Base-by-base conservation (phyloP, 2,888 invertebrate genomes). In the Acrocera orbiculus region DNA sequence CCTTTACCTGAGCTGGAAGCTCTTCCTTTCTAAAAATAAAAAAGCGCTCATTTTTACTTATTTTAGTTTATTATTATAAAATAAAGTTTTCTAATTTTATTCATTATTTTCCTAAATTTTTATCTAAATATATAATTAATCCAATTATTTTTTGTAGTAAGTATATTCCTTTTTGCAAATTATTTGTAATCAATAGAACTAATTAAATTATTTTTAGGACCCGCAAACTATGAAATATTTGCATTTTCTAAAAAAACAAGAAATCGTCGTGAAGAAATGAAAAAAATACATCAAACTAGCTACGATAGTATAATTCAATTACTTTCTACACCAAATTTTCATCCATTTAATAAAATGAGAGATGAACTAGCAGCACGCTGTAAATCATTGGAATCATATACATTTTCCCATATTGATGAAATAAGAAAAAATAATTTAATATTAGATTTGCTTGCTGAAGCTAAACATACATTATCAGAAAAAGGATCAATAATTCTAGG, bases 401-500 rank as follows among this genome's bases (percentile, higher is more conserved):
- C 85, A 74, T 79, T 83, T 52, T 73, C 64, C 19, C 56, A 85
- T 3, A 69, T 79, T 57, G 73, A 75, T 38, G 76, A 79, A 44
- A 66, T 69, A 10, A 66, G 69, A 1, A 70, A 69, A 44, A 51
- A 63, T 3, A 70, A 71, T 35, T 60, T 73, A 19, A 67, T 69
- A 42, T 52, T 76, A 32, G 69, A 73, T 29, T 52, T 69, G 32
- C 65, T 67, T 2, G 66, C 68, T 30, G 73, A 76, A 42, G 54
- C 63, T 9, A 72, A 75, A 39, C 39, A 56, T 19, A 56, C 58
- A 4, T 50, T 60, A 1, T 59, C 58, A 70, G 81, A 82, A 54
- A 66, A 74, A 17, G 81, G 77, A 53, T 82, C 80, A 2, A 76
- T 78, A 15, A 80, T 85, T 75, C 62, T 85, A 9, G 82, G 83